Percentiles rank a stretch among this genome's conserved stretches.
Conservation (phyloP, 1,140 invertebrate genomes). For the Lethrus apterus region DNA sequence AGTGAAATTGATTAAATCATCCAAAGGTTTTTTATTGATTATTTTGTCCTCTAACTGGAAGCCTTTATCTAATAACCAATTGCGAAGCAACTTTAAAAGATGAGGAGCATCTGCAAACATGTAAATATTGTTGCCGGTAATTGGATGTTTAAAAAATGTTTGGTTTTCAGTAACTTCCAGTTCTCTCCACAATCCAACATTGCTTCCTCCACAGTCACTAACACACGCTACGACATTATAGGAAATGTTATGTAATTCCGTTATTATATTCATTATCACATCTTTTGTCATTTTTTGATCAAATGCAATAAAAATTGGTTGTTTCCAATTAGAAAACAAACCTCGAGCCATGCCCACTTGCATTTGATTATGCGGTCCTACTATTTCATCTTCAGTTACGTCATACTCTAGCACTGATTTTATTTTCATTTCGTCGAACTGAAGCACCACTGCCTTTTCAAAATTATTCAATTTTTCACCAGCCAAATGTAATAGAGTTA, state of each 20-base stretch:
- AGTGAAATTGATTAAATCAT: conserved; percentile 10
- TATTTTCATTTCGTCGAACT: conserved; percentile 36
- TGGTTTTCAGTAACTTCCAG: conserved; percentile 1
- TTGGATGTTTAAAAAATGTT: conserved; percentile 5
- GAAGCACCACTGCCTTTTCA: conserved; percentile 30
- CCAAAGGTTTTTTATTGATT: conserved; percentile 5
- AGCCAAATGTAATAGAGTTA: conserved; percentile 19
- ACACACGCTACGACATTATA: conserved; percentile 33
- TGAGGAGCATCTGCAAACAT: conserved; percentile 13
- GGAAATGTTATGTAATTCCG: conserved; percentile 19
- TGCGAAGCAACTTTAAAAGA: conserved; percentile 20
- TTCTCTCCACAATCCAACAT: conserved; percentile 4
- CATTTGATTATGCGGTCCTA: conserved; percentile 36
- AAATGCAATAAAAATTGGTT: conserved; percentile 36
- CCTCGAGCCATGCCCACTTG: conserved; percentile 35
- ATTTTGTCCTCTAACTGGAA: not conserved
- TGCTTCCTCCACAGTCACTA: conserved; percentile 27
- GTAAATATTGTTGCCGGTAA: conserved; percentile 1
- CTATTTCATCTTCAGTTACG: conserved; percentile 30
- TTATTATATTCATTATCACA: conserved; percentile 29
- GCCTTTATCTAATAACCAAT: conserved; percentile 24
- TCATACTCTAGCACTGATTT: conserved; percentile 36
- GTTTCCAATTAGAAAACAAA: conserved; percentile 38
- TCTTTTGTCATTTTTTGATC: conserved; percentile 35
- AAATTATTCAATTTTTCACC: conserved; percentile 13